Evolutionary conservation across 1,140 invertebrate genomes (phyloP).

Genomic region (Bombus superbus): DNA sequence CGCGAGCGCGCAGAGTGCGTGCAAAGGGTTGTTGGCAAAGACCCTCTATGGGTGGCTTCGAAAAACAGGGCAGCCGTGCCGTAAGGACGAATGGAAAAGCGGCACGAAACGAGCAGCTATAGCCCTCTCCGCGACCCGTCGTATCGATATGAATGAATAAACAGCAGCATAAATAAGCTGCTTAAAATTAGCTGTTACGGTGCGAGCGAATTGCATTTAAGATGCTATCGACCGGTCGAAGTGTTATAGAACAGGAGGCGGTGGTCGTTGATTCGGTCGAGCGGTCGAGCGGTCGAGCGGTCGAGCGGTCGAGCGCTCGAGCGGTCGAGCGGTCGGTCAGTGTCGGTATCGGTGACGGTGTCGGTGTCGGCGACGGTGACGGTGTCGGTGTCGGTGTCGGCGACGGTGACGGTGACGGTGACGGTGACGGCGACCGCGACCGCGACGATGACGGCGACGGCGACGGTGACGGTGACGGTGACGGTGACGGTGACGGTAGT

Average conservation of each 20-base stretch:
- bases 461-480: not conserved
- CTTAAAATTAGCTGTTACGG: conserved; percentile 73
- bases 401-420: not conserved
- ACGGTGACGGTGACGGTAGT: not conserved
- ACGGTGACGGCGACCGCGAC: not conserved
- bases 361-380: not conserved
- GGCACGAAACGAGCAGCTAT: conserved; percentile 71
- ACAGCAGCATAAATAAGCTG: conserved; percentile 68
- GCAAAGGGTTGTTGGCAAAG: conserved; percentile 30
- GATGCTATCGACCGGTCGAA: conserved; percentile 65
- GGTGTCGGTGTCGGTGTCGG: no score
- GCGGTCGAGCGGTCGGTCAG: no score
- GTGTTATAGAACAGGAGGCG: conserved; percentile 48
- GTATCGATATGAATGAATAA: conserved; percentile 76
- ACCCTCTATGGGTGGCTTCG: conserved; percentile 28
- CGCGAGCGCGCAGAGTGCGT: conserved; percentile 31
- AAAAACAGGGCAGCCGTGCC: conserved; percentile 50
- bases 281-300: no score
- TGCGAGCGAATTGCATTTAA: conserved; percentile 69
- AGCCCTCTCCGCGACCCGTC: conserved; percentile 51
- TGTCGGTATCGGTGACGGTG: not conserved
- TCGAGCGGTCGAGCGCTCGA: no score
- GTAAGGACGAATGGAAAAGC: conserved; percentile 59
- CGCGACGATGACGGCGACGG: not conserved
- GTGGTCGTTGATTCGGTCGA: not conserved